phyloP scores from a whole-genome alignment of 1,140 invertebrate species.

The Drosophila guanche region DNA sequence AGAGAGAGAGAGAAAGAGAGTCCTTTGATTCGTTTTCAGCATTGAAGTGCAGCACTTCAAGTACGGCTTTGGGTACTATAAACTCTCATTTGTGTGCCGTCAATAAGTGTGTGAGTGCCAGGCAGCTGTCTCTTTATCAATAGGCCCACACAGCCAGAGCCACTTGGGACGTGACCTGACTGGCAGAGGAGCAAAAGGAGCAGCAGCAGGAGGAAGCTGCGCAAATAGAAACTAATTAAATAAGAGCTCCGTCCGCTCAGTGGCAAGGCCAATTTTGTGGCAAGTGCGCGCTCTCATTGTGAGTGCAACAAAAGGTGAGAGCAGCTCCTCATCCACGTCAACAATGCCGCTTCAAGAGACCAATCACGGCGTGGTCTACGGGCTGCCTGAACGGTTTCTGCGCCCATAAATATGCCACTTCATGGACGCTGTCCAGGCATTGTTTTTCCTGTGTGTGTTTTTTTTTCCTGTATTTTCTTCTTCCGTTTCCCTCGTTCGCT shows the following conservation, averaged over 20 bases:
- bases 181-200: slow-evolving; percentile 17
- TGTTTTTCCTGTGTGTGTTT: slow-evolving; percentile 9
- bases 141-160: slow-evolving; percentile 28
- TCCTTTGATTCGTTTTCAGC: slow-evolving; percentile 17
- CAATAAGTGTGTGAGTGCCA: slow-evolving; percentile 61
- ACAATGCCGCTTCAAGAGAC: slow-evolving; percentile 12
- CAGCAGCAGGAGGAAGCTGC: background rate
- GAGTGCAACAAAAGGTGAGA: slow-evolving; percentile 4
- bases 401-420: slow-evolving; percentile 65
- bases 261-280: slow-evolving; percentile 27
- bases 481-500: background rate
- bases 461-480: background rate
- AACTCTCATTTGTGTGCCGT: slow-evolving; percentile 37
- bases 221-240: slow-evolving; percentile 67
- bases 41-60: slow-evolving; percentile 43
- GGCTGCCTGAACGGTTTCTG: slow-evolving; percentile 5
- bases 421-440: slow-evolving; percentile 37
- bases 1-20: too few relatives aligned
- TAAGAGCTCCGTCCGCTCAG: slow-evolving; percentile 22
- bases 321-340: too few relatives aligned
- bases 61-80: slow-evolving; percentile 9
- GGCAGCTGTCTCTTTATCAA: slow-evolving; percentile 60
- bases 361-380: slow-evolving; percentile 42
- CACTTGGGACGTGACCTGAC: slow-evolving; percentile 53
- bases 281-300: slow-evolving; percentile 33